Conservation (phyloP, 2,113 vertebrate genomes). For the Antechinus stuartii region DNA sequence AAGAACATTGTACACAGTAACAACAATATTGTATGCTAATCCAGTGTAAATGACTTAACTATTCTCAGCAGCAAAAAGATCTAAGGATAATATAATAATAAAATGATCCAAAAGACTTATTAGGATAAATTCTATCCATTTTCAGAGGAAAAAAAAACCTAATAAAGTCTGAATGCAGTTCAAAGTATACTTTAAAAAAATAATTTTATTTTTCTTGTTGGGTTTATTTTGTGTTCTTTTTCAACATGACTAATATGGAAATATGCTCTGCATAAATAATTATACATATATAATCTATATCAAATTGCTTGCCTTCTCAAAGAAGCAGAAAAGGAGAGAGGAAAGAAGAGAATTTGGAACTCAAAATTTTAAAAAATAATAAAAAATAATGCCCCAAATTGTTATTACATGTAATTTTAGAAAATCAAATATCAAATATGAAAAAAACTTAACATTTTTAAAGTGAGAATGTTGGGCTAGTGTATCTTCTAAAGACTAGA, state of each 20-base stretch:
- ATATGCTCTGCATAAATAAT: neutral
- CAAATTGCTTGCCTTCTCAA: neutral
- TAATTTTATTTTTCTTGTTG: neutral
- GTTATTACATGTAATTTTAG: neutral
- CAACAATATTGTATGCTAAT: no score
- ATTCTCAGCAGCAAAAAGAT: no score
- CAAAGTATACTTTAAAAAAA: neutral
- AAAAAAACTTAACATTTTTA: neutral
- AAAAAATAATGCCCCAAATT: neutral
- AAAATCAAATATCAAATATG: neutral
- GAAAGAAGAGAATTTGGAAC: neutral
- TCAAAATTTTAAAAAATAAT: neutral
- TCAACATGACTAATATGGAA: neutral
- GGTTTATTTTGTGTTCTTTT: neutral
- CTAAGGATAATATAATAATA: no score
- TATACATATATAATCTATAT: neutral
- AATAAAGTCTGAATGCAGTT: neutral
- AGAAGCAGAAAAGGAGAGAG: neutral
- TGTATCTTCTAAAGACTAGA: neutral
- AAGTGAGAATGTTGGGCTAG: neutral
- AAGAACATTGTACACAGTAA: neutral
- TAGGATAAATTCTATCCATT: neutral
- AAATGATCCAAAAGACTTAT: neutral
- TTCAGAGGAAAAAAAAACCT: neutral
- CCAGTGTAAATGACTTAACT: no score